Conservation (phyloP, 2,113 vertebrate genomes). For the Melanocharis versteri region DNA sequence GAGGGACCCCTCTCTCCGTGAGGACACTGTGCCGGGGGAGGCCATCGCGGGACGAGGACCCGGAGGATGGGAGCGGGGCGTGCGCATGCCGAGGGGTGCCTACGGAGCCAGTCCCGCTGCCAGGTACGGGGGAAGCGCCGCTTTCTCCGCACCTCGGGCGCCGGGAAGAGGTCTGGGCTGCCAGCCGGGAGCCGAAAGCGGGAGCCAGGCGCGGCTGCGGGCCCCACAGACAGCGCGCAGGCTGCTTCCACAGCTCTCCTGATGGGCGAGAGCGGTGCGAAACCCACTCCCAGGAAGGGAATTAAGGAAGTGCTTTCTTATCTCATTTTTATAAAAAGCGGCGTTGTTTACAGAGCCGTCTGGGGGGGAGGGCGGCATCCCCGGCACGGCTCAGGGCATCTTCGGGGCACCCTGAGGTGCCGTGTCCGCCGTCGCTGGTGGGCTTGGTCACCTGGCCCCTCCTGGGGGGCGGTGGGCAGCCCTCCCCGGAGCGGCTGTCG, state of each 20-base stretch:
- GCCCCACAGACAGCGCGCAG: not conserved
- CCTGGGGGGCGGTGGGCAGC: not conserved
- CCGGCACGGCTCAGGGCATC: not conserved
- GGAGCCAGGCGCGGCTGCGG: not conserved
- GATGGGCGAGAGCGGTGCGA: not conserved
- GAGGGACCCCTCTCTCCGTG: not conserved
- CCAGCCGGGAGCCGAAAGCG: not conserved
- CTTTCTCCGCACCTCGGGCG: not conserved
- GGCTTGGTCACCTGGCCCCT: not conserved
- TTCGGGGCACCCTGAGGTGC: not conserved
- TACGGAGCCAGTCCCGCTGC: not conserved
- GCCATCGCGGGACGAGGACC: not conserved
- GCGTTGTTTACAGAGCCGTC: not conserved
- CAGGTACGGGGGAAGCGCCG: not conserved
- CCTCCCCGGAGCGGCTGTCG: not conserved
- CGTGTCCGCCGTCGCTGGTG: not conserved
- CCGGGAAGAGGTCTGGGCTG: not conserved
- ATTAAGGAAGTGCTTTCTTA: not conserved
- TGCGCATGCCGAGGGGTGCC: not conserved
- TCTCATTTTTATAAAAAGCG: not conserved
- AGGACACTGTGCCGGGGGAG: not conserved
- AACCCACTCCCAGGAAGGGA: not conserved
- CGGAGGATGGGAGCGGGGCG: not conserved
- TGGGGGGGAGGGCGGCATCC: not conserved
- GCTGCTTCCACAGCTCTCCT: not conserved